A percentile compares a stretch with the other conserved stretches of the same genome.
These are phyloP conservation scores for Parnassius glacialis DNA, from an alignment of 2,888 invertebrate genomes.

Conservation along the genomic window DNA sequence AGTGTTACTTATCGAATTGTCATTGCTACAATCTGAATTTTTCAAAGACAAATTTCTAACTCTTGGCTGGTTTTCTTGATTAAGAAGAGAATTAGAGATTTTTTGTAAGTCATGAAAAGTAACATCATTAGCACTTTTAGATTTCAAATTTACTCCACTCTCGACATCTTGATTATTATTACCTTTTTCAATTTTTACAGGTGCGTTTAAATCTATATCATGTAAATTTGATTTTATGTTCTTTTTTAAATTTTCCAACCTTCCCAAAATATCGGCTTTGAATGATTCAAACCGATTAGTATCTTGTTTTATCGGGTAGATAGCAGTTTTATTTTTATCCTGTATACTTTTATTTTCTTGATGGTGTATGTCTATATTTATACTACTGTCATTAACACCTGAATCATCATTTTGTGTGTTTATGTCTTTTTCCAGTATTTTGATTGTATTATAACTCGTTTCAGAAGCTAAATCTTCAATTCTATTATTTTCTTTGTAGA, in stretches of 20 bases:
- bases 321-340: background rate
- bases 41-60: background rate
- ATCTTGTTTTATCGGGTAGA: constrained; percentile 11
- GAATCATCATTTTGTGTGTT: background rate
- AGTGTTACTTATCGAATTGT: constrained; percentile 19
- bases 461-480: constrained; percentile 10
- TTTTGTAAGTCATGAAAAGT: constrained; percentile 54
- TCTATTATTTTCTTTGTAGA: constrained; percentile 16
- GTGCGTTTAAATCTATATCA: constrained; percentile 4
- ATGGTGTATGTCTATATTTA: background rate
- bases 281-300: constrained; percentile 36
- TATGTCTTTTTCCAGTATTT: constrained; percentile 4
- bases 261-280: constrained; percentile 41
- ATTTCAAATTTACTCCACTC: background rate
- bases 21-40: constrained; percentile 4
- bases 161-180: constrained; percentile 8
- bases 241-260: constrained; percentile 40
- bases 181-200: background rate
- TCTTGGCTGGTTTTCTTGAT: constrained; percentile 30
- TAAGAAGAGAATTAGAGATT: constrained; percentile 54
- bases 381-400: background rate
- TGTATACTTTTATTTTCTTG: background rate
- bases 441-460: constrained; percentile 5
- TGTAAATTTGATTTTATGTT: constrained; percentile 23
- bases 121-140: constrained; percentile 28